Evolutionary conservation across 2,797 vertebrate genomes (phyloP).

Genomic region (Ispidina picta): DNA sequence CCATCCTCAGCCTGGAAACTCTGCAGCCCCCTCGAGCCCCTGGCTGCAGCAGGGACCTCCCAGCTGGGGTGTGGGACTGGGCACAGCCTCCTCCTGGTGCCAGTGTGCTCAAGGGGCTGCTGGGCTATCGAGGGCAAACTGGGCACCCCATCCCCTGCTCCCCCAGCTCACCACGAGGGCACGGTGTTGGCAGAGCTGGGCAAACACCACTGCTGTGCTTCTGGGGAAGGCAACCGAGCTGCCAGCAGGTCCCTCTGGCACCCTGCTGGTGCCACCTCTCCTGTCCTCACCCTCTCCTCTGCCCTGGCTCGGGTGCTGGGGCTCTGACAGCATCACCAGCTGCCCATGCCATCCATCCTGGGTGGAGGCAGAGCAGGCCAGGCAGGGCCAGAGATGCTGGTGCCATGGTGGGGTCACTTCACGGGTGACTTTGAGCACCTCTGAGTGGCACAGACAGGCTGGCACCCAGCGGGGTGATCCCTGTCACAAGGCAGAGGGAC

Average conservation of each 20-base stretch:
- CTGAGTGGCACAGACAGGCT: not conserved
- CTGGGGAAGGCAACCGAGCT: not conserved
- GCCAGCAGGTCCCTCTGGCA: not conserved
- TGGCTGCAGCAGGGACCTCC: not conserved
- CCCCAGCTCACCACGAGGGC: too few relatives aligned
- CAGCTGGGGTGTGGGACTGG: fast-evolving
- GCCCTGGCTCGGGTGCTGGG: too few relatives aligned
- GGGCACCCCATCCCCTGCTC: not conserved
- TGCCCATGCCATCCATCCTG: fast-evolving
- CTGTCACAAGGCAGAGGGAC: not conserved
- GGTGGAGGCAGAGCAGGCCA: not conserved
- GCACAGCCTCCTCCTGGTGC: fast-evolving
- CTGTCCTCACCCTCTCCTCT: not conserved
- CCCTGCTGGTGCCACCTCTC: fast-evolving
- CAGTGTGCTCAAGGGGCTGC: fast-evolving
- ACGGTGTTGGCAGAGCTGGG: fast-evolving
- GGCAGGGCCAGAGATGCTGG: fast-evolving
- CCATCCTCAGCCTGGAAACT: not conserved
- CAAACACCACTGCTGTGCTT: fast-evolving
- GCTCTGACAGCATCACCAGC: fast-evolving
- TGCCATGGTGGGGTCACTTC: fast-evolving
- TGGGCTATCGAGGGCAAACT: not conserved
- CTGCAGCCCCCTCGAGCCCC: not conserved
- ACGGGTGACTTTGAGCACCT: not conserved
- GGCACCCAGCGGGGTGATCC: not conserved